phyloP scores from a whole-genome alignment of 2,888 invertebrate species.

The Unio delphinus region DNA sequence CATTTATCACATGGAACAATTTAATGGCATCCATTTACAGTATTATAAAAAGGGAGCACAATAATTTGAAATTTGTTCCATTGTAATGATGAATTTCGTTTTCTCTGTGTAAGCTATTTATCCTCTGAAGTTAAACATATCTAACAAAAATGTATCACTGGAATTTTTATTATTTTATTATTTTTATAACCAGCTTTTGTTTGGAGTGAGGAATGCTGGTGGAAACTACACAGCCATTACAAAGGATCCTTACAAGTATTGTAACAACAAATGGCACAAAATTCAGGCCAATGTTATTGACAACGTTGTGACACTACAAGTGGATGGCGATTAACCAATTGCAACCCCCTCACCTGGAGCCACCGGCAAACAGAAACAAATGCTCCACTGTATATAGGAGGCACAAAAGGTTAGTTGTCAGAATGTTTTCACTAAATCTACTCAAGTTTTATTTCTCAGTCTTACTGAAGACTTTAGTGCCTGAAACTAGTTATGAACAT shows the following conservation, averaged over 20 bases:
- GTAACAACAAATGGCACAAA: conserved; percentile 91
- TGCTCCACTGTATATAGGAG: conserved; percentile 85
- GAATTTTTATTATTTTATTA: conserved; percentile 5
- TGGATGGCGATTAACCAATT: conserved; percentile 71
- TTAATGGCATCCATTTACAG: too few species aligned
- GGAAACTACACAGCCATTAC: conserved; percentile 40
- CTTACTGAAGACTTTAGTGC: too few species aligned
- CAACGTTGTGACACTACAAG: conserved; percentile 80
- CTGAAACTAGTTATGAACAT: too few species aligned
- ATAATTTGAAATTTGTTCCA: too few species aligned
- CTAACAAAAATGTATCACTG: neutral
- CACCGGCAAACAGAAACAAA: conserved; percentile 73
- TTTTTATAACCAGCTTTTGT: conserved; percentile 47
- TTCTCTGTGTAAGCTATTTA: neutral
- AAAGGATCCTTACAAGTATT: conserved; percentile 72
- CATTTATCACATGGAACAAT: too few species aligned
- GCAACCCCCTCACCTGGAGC: conserved; percentile 72
- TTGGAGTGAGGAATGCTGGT: conserved; percentile 47
- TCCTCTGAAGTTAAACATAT: too few species aligned
- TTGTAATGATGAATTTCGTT: too few species aligned
- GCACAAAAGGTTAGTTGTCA: conserved; percentile 80
- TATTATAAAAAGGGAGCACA: too few species aligned
- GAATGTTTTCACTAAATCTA: too few species aligned
- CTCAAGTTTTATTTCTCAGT: too few species aligned
- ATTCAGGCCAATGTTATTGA: conserved; percentile 83